These are phyloP conservation scores for Monarcha castaneiventris DNA, from an alignment of 2,113 vertebrate species.

Conservation along the genomic window DNA sequence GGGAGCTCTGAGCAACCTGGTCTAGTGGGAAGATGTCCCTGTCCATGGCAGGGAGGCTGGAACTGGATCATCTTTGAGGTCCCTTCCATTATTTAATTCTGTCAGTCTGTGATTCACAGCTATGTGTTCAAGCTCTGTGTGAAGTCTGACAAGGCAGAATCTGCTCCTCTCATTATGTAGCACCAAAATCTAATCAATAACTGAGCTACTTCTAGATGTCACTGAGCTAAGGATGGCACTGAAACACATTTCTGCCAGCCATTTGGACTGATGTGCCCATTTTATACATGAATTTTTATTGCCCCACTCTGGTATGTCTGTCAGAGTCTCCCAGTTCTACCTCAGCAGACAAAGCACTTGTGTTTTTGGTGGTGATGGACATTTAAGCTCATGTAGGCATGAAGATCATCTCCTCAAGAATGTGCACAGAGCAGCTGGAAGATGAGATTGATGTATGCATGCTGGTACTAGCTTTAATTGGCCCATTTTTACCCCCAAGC, in stretches of 20 bases:
- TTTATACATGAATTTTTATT: neutral
- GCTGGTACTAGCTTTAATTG: neutral
- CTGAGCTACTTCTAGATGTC: neutral
- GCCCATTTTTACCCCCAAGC: neutral
- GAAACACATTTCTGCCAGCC: neutral
- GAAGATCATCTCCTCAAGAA: neutral
- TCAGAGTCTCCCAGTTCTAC: neutral
- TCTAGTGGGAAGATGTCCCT: neutral
- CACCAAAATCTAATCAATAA: neutral
- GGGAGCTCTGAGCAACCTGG: neutral
- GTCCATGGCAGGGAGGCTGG: neutral
- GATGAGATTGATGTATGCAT: neutral
- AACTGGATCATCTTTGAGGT: neutral
- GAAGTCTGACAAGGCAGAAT: neutral
- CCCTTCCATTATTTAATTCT: neutral
- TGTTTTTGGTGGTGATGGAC: fast-evolving
- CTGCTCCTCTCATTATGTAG: neutral
- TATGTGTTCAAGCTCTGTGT: neutral
- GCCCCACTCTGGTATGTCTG: neutral
- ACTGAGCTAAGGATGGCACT: neutral
- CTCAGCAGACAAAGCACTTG: neutral
- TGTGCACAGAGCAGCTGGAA: neutral
- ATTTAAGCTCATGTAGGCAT: neutral
- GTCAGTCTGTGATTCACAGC: neutral
- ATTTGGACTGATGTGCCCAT: neutral